Conservation (phyloP, 2,888 invertebrate species). For the Metopia argyrocephala region DNA sequence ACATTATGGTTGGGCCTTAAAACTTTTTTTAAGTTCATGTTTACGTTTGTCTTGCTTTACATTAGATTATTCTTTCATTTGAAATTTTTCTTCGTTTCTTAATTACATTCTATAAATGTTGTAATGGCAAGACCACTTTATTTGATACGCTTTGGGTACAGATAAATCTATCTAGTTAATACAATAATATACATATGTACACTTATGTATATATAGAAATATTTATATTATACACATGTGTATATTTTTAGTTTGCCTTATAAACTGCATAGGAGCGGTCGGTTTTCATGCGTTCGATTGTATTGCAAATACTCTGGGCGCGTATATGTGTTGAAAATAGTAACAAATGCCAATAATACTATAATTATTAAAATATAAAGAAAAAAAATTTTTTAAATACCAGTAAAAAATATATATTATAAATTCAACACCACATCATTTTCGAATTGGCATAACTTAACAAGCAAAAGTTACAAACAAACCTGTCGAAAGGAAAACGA, state of each 20-base stretch:
- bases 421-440: not conserved
- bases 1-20: too few relatives aligned
- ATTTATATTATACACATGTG: not conserved
- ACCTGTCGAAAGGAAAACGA: not conserved
- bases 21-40: too few relatives aligned
- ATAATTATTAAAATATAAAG: constrained; percentile 21
- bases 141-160: too few relatives aligned
- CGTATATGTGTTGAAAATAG: constrained; percentile 30
- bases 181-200: not conserved
- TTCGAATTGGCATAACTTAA: not conserved
- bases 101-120: too few relatives aligned
- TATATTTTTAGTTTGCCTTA: constrained; percentile 6
- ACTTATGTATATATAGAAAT: not conserved
- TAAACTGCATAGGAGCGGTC: constrained; percentile 7
- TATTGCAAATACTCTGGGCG: constrained; percentile 3
- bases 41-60: too few relatives aligned
- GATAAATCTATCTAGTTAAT: not conserved
- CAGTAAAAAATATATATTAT: constrained; percentile 9
- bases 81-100: too few relatives aligned
- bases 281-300: constrained; percentile 10
- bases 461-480: too few relatives aligned
- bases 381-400: constrained; percentile 24
- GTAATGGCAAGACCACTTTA: too few relatives aligned
- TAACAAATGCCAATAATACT: constrained; percentile 36
- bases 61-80: too few relatives aligned